Percentiles rank a stretch among this genome's conserved stretches.
These are phyloP conservation scores for Poecile atricapillus DNA, from an alignment of 2,113 vertebrate species.

Conservation along the genomic window DNA sequence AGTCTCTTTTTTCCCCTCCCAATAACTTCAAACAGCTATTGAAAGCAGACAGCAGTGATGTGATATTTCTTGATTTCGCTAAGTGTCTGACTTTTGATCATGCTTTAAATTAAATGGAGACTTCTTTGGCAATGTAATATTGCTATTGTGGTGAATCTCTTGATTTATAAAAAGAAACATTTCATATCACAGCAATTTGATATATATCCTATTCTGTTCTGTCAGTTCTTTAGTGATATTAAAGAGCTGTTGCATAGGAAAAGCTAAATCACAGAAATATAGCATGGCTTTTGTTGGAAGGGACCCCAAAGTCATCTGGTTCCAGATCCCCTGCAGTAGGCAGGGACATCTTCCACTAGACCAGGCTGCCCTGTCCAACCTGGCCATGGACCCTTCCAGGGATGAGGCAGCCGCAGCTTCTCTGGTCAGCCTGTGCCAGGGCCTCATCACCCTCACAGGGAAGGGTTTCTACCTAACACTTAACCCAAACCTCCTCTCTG, in stretches of 20 bases:
- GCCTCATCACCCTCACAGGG: not conserved
- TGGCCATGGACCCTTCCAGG: not conserved
- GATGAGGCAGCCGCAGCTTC: not conserved
- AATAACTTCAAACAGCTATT: not conserved
- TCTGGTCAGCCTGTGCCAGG: not conserved
- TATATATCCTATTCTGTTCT: not conserved
- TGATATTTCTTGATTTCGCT: slow-evolving; percentile 29
- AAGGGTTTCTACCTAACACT: not conserved
- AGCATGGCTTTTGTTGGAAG: not conserved
- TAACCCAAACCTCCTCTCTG: not conserved
- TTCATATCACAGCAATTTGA: not conserved
- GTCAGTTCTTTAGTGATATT: not conserved
- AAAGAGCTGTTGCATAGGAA: not conserved
- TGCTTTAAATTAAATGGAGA: slow-evolving; percentile 24
- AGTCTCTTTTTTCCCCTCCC: not conserved
- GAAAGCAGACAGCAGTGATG: not conserved
- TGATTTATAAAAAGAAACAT: not conserved
- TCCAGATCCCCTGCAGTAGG: not conserved
- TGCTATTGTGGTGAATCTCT: not conserved
- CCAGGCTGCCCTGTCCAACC: not conserved
- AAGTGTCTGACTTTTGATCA: not conserved
- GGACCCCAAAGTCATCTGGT: rapidly evolving
- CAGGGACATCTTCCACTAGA: not conserved
- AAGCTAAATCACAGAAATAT: not conserved
- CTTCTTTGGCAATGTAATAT: not conserved